Evolutionary conservation across 92 coral and sea anemone species (phyloP).

Genomic region (Bergia puertoricense): DNA sequence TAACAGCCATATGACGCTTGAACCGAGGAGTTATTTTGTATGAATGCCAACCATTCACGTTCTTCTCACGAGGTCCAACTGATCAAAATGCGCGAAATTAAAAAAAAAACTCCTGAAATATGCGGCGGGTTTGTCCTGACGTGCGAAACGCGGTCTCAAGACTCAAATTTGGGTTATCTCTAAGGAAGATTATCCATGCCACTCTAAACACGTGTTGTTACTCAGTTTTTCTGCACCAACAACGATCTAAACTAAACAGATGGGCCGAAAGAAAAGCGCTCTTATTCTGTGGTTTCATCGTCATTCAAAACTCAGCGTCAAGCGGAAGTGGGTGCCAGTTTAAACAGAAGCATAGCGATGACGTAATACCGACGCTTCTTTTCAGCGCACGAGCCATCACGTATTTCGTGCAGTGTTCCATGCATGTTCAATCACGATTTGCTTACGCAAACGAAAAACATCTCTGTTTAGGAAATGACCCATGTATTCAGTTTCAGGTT

Average conservation of each 20-base stretch:
- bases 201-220: background rate
- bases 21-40: background rate
- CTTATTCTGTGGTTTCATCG: constrained; percentile 27
- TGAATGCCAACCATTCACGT: constrained; percentile 19
- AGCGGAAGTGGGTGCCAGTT: constrained; percentile 48
- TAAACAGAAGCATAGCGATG: constrained; percentile 40
- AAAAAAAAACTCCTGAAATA: background rate
- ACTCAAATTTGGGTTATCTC: background rate
- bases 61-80: background rate
- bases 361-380: constrained; percentile 58
- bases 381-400: constrained; percentile 88
- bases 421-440: constrained; percentile 40
- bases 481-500: background rate
- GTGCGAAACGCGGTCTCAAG: background rate
- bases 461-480: background rate
- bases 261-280: constrained; percentile 11
- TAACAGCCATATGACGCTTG: background rate
- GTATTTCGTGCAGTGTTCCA: constrained; percentile 71
- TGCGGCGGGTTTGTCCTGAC: background rate
- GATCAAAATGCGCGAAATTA: background rate
- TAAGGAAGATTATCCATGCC: background rate
- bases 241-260: constrained; percentile 7
- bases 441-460: constrained; percentile 27
- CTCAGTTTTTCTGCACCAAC: background rate
- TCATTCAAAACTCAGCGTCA: constrained; percentile 31